These are phyloP conservation scores for Eudemis profundana DNA, from an alignment of 2,888 invertebrate genomes.

Conservation along the genomic window DNA sequence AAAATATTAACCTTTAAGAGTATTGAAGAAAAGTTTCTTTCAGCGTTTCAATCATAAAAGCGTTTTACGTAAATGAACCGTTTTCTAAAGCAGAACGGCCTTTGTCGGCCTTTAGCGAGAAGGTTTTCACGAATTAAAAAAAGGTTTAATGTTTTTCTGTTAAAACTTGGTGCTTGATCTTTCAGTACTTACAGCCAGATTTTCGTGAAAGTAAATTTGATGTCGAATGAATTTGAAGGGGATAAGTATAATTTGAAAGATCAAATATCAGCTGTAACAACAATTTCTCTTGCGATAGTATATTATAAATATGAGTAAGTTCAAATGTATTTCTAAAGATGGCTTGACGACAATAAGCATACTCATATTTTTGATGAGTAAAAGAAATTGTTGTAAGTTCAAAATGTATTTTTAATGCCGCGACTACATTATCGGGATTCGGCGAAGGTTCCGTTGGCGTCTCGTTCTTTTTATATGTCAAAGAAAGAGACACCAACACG, in stretches of 20 bases:
- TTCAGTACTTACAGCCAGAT: not conserved
- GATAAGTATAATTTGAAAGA: not conserved
- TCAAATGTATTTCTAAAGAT: too few species aligned
- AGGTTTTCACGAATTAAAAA: conserved; percentile 24
- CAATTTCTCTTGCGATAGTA: too few species aligned
- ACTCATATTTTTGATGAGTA: too few species aligned
- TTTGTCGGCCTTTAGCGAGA: conserved; percentile 27
- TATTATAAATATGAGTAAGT: too few species aligned
- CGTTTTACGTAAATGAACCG: conserved; percentile 33
- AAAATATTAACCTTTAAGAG: conserved; percentile 20
- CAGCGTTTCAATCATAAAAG: conserved; percentile 17
- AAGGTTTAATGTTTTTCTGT: conserved; percentile 19
- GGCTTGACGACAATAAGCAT: too few species aligned
- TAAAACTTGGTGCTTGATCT: conserved; percentile 4
- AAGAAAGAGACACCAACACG: too few species aligned
- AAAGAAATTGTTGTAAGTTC: too few species aligned
- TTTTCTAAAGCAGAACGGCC: conserved; percentile 36
- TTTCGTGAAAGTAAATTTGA: not conserved
- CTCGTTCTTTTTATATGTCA: too few species aligned
- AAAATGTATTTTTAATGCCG: too few species aligned
- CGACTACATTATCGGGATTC: too few species aligned
- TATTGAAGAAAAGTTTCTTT: conserved; percentile 22
- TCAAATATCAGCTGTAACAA: too few species aligned
- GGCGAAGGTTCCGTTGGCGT: too few species aligned
- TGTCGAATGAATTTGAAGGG: not conserved